Base-by-base conservation (phyloP, 2,797 vertebrate genomes). In the Erethizon dorsatum region DNA sequence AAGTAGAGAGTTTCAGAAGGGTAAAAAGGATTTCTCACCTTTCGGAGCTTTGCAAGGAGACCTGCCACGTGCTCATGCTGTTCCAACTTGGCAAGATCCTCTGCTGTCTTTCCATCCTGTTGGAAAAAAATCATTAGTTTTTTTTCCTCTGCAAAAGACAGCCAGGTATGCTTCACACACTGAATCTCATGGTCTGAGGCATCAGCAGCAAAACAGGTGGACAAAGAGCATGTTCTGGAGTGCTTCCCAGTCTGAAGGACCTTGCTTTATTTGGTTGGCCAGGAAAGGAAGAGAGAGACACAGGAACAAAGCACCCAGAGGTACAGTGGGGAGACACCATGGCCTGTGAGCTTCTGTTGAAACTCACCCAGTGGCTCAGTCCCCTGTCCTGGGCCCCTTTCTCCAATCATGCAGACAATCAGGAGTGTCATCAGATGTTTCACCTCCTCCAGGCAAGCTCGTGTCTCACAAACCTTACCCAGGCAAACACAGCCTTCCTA, bases 61-160 rank as follows among this genome's bases (percentile, higher is more conserved):
- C 98, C 98, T 15, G 99, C 99, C 9, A 99, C 98, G 20, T 98
- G 99, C 59, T 99, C 99, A 9, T 99, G 99, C 59, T 99, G 99
- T 83, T 99, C 99, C 1, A 98, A 97, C 69, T 98, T 98, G n/a
- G 99, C 99, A 1, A 99, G 98, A 94, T 99, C 99, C 98, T 99
- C 99, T 2, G 99, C 99, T 0, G 99, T 99, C 98, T 99, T 99
- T 37, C 99, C 99, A 92, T 99, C 99, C 99, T 99, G 97, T 97
- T 28, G 96, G 97, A 97, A 33, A 97, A 31, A 98, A 97, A 95
- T 8, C 54, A 59, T 63, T 92, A 92, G 33, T 11, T 93, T 96
- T 12, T 18, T 96, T 96, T 95, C 52, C 22, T 69, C 33, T 24
- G n/a, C n/a, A 56, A 7, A 61, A 94, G 54, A 84, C 56, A 89